These are phyloP conservation scores for Diloba caeruleocephala DNA, from an alignment of 2,888 invertebrate species.

Conservation along the genomic window DNA sequence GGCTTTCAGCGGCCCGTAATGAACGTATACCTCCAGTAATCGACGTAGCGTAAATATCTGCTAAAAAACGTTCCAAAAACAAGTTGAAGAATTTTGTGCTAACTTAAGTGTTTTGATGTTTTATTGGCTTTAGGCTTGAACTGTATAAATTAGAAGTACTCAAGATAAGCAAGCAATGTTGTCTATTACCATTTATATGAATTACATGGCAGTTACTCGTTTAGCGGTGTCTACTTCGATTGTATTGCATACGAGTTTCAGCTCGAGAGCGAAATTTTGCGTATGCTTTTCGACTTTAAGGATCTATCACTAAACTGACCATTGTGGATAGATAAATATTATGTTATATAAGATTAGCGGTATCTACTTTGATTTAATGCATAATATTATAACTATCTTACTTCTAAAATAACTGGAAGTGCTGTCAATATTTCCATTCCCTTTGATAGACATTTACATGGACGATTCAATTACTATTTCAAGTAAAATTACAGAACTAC, in stretches of 20 bases:
- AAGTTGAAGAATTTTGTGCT: slow-evolving; percentile 17
- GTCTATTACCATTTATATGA: no score
- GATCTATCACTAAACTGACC: neutral
- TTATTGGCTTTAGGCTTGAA: neutral
- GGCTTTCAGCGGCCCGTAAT: slow-evolving; percentile 75
- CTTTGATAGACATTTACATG: no score
- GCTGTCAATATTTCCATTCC: no score
- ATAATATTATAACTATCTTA: no score
- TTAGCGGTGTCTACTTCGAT: slow-evolving; percentile 1
- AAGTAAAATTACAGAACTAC: slow-evolving; percentile 17
- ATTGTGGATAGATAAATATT: no score
- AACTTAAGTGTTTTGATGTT: slow-evolving; percentile 2
- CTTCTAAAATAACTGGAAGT: no score
- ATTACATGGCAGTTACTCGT: neutral
- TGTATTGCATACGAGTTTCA: slow-evolving; percentile 30
- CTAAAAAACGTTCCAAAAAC: slow-evolving; percentile 30
- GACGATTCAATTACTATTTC: neutral
- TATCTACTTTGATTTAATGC: no score
- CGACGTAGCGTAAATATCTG: slow-evolving; percentile 43
- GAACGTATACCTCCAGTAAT: slow-evolving; percentile 63
- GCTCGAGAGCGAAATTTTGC: slow-evolving; percentile 2
- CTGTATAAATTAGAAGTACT: no score
- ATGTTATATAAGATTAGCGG: no score
- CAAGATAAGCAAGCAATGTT: no score
- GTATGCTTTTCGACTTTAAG: slow-evolving; percentile 7